phyloP scores from a whole-genome alignment of 1,140 invertebrate species.

The Latrodectus geometricus region DNA sequence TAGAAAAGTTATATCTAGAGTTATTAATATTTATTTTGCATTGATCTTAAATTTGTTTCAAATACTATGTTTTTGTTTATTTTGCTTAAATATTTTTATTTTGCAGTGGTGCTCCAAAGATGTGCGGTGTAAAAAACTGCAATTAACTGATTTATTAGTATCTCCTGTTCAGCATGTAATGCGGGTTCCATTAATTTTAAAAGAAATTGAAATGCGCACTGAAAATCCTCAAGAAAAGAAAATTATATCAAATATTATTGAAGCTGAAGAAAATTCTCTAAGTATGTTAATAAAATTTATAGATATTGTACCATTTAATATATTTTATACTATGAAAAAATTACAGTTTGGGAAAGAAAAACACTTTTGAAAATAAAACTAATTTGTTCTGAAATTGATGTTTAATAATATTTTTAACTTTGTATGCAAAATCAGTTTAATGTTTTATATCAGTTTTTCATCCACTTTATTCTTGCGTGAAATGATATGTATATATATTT shows the following conservation, averaged over 20 bases:
- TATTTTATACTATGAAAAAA: too few relatives aligned
- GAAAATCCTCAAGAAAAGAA: constrained; percentile 72
- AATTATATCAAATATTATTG: constrained; percentile 73
- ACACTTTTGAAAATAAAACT: too few relatives aligned
- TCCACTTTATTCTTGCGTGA: too few relatives aligned
- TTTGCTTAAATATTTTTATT: neutral
- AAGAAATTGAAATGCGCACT: constrained; percentile 75
- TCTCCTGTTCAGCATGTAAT: constrained; percentile 80
- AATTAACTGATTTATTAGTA: constrained; percentile 77
- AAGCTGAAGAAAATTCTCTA: constrained; percentile 76
- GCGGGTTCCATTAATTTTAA: constrained; percentile 76
- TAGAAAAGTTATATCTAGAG: too few relatives aligned
- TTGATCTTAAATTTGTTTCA: neutral
- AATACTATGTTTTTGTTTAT: neutral
- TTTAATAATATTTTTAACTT: too few relatives aligned
- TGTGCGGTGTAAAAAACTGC: constrained; percentile 76
- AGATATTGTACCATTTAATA: too few relatives aligned
- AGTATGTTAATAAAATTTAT: constrained; percentile 69
- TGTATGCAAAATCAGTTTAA: too few relatives aligned
- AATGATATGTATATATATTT: too few relatives aligned
- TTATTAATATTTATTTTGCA: neutral
- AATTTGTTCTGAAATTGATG: too few relatives aligned
- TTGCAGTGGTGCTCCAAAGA: constrained; percentile 75
- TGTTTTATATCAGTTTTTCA: too few relatives aligned
- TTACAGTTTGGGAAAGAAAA: too few relatives aligned